Evolutionary conservation across 1,140 invertebrate species (phyloP).

Genomic region (Heliconius hermathena): DNA sequence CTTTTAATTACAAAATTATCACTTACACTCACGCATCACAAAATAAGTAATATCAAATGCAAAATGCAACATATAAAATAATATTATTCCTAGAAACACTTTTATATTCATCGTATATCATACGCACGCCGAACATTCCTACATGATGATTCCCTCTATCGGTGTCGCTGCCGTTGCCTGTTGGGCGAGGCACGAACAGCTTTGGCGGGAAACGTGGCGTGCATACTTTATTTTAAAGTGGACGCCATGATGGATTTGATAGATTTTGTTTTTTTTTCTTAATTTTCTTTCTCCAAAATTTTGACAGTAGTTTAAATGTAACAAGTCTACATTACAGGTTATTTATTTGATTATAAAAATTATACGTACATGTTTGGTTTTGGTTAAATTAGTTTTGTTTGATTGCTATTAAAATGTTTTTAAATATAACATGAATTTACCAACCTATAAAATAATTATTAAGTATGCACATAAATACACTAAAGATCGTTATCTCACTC

Average conservation of each 20-base stretch:
- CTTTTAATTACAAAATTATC: too few relatives aligned
- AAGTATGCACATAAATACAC: background rate
- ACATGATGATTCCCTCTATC: slow-evolving; percentile 75
- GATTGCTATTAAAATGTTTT: too few relatives aligned
- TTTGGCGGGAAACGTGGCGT: slow-evolving; percentile 64
- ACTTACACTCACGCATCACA: too few relatives aligned
- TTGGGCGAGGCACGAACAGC: slow-evolving; percentile 67
- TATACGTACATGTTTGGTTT: too few relatives aligned
- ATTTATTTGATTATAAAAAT: too few relatives aligned
- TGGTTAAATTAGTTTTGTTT: too few relatives aligned
- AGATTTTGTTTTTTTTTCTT: background rate
- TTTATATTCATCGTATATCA: slow-evolving; percentile 74
- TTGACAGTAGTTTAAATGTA: background rate
- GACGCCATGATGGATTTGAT: background rate
- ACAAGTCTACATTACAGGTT: background rate
- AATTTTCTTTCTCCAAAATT: background rate
- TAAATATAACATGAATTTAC: too few relatives aligned
- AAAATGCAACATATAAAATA: slow-evolving; percentile 43
- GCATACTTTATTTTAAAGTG: slow-evolving; percentile 30
- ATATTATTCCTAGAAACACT: slow-evolving; percentile 61
- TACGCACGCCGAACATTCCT: slow-evolving; percentile 69
- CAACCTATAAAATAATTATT: background rate
- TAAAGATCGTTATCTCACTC: slow-evolving; percentile 42
- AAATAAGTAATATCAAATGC: too few relatives aligned
- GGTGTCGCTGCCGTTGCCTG: slow-evolving; percentile 36